Base-by-base conservation (phyloP, 2,888 invertebrate species). In the Perithous albicinctus region DNA sequence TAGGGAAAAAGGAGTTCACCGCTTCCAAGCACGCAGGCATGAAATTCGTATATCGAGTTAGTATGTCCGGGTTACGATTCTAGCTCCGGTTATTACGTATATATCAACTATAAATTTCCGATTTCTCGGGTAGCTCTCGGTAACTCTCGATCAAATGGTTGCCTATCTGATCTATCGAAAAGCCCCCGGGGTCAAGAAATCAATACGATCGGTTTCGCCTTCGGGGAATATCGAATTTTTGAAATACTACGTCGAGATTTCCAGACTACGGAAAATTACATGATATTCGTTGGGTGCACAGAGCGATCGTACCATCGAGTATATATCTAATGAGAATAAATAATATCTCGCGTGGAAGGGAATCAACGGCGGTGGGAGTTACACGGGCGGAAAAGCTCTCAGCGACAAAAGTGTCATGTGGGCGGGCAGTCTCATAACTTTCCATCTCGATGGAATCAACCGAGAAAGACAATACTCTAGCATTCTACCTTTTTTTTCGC, bases 361-460 rank as follows among this genome's bases (percentile, higher is more conserved):
- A 54, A 38, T 8, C 4, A 7, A 48, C n/a, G n/a, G 7, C 8
- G 4, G 10, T 51, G 56, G n/a, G 32, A n/a, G 15, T 4, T 66
- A 38, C 76, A 20, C 23, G 23, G 32, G 51, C n/a, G 32, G 38
- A 29, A 70, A 74, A 75, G 75, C 81, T 81, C 61, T 83, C 72
- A 59, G 70, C 70, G 35, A 48, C 43, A 72, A 81, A 81, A 32
- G 48, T 43, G 61, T 54, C 69, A 29, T 59, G 59, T 59, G 59
- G 72, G 66, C 51, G 69, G 70, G 59, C 29, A 70, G 51, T 56
- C 73, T 20, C 61, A 41, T 78, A 81, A 78, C 75, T 75, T 81
- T 81, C 46, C 61, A 51, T 66, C 38, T 78, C 61, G 64, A 83
- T 73, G 61, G 43, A 32, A 51, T 15, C 51, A 35, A 8, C 12